Evolutionary conservation across 2,888 invertebrate species (phyloP).

Genomic region (Alloplasta piceator): DNA sequence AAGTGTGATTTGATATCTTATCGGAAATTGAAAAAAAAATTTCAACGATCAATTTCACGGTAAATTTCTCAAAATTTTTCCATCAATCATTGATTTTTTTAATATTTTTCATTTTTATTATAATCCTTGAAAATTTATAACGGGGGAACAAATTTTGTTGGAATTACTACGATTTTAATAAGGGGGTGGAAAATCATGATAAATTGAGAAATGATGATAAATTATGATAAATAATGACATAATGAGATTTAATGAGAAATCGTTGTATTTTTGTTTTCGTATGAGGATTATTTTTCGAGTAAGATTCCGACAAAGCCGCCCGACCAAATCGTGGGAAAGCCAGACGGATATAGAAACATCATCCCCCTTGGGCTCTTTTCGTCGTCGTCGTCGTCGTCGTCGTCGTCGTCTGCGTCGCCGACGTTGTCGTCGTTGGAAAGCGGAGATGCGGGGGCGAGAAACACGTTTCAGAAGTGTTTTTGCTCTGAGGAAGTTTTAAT

Average conservation of each 20-base stretch:
- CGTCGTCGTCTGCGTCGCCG: not conserved
- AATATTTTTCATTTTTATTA: too few relatives aligned
- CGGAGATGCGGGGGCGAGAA: constrained; percentile 62
- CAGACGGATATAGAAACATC: constrained; percentile 17
- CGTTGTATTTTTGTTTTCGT: not conserved
- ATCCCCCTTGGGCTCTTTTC: constrained; percentile 10
- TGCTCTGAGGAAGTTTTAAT: constrained; percentile 80
- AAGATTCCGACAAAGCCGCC: constrained; percentile 14
- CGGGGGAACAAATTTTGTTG: too few relatives aligned
- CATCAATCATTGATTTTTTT: too few relatives aligned
- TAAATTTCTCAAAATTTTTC: too few relatives aligned
- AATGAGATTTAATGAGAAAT: not conserved
- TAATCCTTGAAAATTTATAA: too few relatives aligned
- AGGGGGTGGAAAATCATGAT: too few relatives aligned
- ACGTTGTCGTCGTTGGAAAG: constrained; percentile 14
- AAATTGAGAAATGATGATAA: not conserved
- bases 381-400: constrained; percentile 2
- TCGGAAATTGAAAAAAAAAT: too few relatives aligned
- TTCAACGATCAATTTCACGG: too few relatives aligned
- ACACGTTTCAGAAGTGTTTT: constrained; percentile 78
- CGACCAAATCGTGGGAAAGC: constrained; percentile 9
- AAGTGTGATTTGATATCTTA: too few relatives aligned
- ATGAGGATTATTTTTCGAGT: not conserved
- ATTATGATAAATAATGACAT: too few relatives aligned
- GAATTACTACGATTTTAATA: too few relatives aligned